Conservation (phyloP, 2,888 invertebrate species). For the Drosophila pseudotalamancana region DNA sequence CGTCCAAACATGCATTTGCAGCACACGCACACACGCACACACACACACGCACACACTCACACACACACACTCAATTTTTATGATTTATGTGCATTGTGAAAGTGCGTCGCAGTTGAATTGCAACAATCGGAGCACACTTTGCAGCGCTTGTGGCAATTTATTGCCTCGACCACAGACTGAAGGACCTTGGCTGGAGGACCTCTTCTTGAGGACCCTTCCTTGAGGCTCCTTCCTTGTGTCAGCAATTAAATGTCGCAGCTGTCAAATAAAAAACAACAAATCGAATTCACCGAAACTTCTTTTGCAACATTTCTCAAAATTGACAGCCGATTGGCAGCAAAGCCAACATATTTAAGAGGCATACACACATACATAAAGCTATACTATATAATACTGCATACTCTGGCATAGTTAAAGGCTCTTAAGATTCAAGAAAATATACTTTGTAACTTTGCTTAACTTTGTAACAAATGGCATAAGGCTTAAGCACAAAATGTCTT, state of each 20-base stretch:
- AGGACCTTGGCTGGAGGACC: too few relatives aligned
- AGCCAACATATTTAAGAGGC: too few relatives aligned
- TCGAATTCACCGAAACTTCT: conserved; percentile 48
- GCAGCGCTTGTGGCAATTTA: conserved; percentile 63
- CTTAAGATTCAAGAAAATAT: too few relatives aligned
- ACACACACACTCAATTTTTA: conserved; percentile 30
- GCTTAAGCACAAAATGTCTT: too few relatives aligned
- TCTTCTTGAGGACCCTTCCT: too few relatives aligned
- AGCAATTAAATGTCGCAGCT: conserved; percentile 65
- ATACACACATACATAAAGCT: too few relatives aligned
- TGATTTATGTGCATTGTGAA: conserved; percentile 65
- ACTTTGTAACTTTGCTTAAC: too few relatives aligned
- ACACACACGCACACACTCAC: neutral
- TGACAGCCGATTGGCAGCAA: too few relatives aligned
- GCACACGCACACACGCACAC: conserved; percentile 4
- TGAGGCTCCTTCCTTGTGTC: conserved; percentile 52
- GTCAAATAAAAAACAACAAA: conserved; percentile 57
- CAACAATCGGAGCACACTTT: conserved; percentile 60
- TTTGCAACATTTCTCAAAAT: conserved; percentile 36
- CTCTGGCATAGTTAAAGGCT: too few relatives aligned
- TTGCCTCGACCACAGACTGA: conserved; percentile 12
- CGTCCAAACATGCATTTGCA: conserved; percentile 58
- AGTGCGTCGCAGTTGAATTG: conserved; percentile 29
- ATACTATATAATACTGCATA: too few relatives aligned
- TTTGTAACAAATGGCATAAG: too few relatives aligned